Conservation (phyloP, 2,113 vertebrate genomes). For the Hemicordylus capensis region DNA sequence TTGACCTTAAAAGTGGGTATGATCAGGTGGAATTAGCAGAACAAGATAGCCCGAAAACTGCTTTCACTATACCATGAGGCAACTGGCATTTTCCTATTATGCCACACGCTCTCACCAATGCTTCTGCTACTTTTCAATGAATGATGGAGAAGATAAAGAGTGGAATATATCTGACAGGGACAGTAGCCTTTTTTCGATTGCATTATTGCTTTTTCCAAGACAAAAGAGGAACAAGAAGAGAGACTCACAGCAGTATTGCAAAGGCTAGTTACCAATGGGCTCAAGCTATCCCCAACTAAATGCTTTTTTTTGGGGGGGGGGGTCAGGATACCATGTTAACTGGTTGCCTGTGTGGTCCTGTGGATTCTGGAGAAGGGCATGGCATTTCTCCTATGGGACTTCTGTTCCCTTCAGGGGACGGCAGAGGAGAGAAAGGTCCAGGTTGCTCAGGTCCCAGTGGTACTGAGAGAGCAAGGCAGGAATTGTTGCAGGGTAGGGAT, state of each 20-base stretch:
- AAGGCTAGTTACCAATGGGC: too few relatives aligned
- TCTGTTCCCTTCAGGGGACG: too few relatives aligned
- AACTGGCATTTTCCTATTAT: background rate
- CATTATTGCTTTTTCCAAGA: background rate
- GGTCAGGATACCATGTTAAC: too few relatives aligned
- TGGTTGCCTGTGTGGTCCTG: too few relatives aligned
- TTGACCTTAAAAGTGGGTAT: background rate
- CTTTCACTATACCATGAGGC: background rate
- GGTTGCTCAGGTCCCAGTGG: too few relatives aligned
- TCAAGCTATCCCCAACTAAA: too few relatives aligned
- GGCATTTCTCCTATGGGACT: too few relatives aligned
- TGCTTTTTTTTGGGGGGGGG: too few relatives aligned
- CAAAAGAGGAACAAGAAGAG: background rate
- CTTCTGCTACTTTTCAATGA: background rate
- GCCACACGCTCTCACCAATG: background rate
- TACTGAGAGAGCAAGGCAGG: too few relatives aligned
- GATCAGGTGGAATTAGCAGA: background rate
- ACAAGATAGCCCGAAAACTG: background rate
- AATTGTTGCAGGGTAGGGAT: too few relatives aligned
- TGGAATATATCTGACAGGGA: background rate
- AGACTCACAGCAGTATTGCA: background rate
- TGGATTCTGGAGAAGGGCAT: too few relatives aligned
- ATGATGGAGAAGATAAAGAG: background rate
- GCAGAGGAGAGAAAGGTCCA: too few relatives aligned
- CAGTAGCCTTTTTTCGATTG: background rate